Base-by-base conservation (phyloP, 2,888 invertebrate genomes). In the Lysandra coridon region DNA sequence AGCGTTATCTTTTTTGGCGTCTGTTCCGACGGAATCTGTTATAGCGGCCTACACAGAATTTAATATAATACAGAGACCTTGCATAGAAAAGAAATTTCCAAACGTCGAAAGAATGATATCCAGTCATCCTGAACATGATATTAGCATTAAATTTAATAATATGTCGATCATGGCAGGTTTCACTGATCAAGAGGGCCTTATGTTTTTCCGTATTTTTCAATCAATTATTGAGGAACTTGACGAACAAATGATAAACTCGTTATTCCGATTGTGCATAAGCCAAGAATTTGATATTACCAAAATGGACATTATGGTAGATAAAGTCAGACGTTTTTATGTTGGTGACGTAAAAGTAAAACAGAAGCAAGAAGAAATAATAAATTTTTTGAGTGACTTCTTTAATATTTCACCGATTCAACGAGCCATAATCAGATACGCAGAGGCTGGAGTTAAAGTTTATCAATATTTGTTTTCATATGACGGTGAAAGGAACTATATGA, bases 91-190 rank as follows among this genome's bases (percentile, higher is more conserved):
- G 74, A 80, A 81, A 60, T 82, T 84, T 57, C 40, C 82, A 23
- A 82, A 81, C 23, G 69, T 85, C 40, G 84, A 85, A 64, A 80
- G 80, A 73, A 78, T 84, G 17, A 80, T 83, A 74, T 76, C 88
- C 57, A 83, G 85, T 12, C 84, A 85, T 60, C 84, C 85, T 79
- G 86, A 89, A 83, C 81, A 88, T 3, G 83, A 83, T 37, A 80
- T 83, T 33, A 78, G 83, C 0, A 86, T 87, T 1, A 89, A 30
- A 12, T 30, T 83, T 0, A 85, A 82, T 69, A 82, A 85, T 40
- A 83, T 88, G n/a, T 83, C 88, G n/a, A 82, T 91, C 78, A 90
- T 57, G 83, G 73, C 88, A 10, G 91, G 91, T 10, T 89, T 86
- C 57, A 86, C 88, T 82, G 79, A 83, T 85, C 79, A 82, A 85